Conservation (phyloP, 2,113 vertebrate genomes). For the Cyphomyrus plagiostoma region DNA sequence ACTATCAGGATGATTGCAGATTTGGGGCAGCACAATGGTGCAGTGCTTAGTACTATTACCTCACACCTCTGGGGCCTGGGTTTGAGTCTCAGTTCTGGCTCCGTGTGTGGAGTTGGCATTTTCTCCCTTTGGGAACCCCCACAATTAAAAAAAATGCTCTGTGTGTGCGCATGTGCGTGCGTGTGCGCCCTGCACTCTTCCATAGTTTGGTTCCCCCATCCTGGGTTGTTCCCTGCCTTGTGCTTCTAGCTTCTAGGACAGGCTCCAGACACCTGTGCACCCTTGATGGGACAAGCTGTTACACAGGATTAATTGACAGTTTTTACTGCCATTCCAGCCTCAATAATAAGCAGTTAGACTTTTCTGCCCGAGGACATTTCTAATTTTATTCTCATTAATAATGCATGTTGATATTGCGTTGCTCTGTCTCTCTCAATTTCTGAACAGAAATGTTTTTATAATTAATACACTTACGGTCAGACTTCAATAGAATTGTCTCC, state of each 20-base stretch:
- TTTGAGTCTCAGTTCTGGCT: background rate
- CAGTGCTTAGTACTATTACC: background rate
- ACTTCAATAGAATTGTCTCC: background rate
- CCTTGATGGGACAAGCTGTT: background rate
- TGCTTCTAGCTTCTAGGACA: background rate
- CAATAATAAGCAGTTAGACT: background rate
- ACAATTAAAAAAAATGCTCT: background rate
- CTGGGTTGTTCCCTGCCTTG: background rate
- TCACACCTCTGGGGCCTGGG: background rate
- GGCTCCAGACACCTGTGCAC: background rate
- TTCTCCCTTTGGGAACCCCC: background rate
- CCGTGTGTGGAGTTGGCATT: background rate
- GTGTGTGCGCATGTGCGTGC: background rate
- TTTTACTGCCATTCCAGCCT: background rate
- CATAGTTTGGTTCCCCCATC: background rate
- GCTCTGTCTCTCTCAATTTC: background rate
- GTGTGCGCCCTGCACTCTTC: background rate
- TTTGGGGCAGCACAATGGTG: background rate
- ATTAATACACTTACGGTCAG: background rate
- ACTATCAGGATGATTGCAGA: background rate
- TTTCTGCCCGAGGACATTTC: background rate
- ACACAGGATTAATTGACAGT: background rate
- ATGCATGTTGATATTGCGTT: background rate
- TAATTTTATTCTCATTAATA: slow-evolving; percentile 9
- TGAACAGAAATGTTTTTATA: background rate